Base-by-base conservation (phyloP, 2,113 vertebrate genomes). In the Dasyornis broadbenti region DNA sequence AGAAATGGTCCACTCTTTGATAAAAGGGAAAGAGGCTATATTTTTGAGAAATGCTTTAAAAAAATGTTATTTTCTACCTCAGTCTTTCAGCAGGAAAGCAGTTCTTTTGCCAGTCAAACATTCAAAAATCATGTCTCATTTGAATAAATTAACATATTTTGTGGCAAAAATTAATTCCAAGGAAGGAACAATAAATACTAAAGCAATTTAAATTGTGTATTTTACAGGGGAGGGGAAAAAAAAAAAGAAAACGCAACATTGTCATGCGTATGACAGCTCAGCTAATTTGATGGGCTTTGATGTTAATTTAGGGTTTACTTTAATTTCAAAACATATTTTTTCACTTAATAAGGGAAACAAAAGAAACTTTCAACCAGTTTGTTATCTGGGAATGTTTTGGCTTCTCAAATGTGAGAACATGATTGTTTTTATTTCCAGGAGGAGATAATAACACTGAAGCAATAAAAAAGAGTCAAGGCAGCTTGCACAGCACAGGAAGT, bases 391-490 rank as follows among this genome's bases (percentile, higher is more conserved):
- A 97, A 98, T 98, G 97, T 98, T 98, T 98, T 98, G 98, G 97
- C 97, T 98, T 98, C 98, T 98, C 97, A 96, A 97, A 98, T 98
- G 97, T 97, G 97, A 98, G 98, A 98, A 98, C 97, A 97, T 97
- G 98, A 98, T 98, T 98, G 97, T 98, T 98, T 98, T 98, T 98
- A 98, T 98, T 98, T 99, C 98, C 97, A 98, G 98, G 97, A 98
- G 97, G 97, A 98, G 98, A 98, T 98, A 98, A 98, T 98, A 98
- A 98, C 97, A 97, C 93, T 96, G 95, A 97, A 97, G 97, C 98
- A 98, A 98, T 98, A 98, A 98, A 98, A 98, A 98, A 97, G 98
- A 98, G 98, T 98, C 98, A 98, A 98, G 97, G 97, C 98, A 97
- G 98, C 97, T 97, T 97, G 97, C 96, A 97, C 97, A 98, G 98